Conservation (phyloP, 2,797 vertebrate species). For the Arctocebus calabarensis region DNA sequence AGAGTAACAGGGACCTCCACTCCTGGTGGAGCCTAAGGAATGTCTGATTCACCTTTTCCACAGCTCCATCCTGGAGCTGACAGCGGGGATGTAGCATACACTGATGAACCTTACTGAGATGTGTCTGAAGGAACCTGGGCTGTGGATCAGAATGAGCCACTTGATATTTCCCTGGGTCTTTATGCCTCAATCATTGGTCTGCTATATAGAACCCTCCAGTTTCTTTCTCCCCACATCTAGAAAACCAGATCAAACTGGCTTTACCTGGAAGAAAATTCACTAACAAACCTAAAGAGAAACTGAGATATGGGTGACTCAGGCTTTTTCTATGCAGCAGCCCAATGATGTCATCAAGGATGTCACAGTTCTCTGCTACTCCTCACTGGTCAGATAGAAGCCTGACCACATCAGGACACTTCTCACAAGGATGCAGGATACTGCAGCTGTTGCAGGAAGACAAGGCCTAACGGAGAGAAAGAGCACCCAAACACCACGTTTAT, state of each 20-base stretch:
- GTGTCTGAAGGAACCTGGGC: neutral
- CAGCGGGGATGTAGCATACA: neutral
- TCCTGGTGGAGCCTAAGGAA: neutral
- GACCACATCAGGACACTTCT: neutral
- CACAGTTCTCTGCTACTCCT: neutral
- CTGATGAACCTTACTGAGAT: neutral
- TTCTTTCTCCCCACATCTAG: neutral
- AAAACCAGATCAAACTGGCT: neutral
- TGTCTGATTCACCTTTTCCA: neutral
- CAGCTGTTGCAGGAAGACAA: neutral
- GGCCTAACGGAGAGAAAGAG: no score
- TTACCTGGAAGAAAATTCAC: neutral
- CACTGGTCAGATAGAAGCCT: no score
- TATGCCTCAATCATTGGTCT: neutral
- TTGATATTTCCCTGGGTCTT: neutral
- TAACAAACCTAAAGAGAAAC: neutral
- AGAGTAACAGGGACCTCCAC: neutral
- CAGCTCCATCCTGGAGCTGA: neutral
- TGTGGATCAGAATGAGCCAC: neutral
- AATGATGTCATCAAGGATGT: neutral
- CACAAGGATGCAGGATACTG: neutral
- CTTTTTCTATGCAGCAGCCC: neutral
- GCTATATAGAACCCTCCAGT: neutral
- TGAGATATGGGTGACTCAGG: neutral
- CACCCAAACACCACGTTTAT: no score